Conservation (phyloP, 1,140 invertebrate species). For the Drosophila quadrilineata region DNA sequence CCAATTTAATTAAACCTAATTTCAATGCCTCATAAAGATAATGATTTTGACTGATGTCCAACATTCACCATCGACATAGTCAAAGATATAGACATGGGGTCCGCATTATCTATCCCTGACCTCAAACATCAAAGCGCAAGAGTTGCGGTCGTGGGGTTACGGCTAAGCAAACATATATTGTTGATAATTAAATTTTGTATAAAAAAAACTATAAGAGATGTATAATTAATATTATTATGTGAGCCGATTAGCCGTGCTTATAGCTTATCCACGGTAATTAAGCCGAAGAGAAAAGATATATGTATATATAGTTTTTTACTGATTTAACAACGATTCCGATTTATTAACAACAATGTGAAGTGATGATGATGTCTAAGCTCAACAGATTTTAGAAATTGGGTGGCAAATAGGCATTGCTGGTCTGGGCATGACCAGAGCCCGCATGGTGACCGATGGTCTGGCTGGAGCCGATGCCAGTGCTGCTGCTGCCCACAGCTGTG, state of each 20-base stretch:
- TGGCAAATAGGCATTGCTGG: slow-evolving; percentile 74
- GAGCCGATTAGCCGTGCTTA: background rate
- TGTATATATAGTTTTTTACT: too few species aligned
- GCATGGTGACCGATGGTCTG: slow-evolving; percentile 18
- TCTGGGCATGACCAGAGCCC: slow-evolving; percentile 28
- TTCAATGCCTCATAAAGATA: slow-evolving; percentile 1
- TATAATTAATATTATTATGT: slow-evolving; percentile 16
- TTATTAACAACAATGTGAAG: slow-evolving; percentile 68
- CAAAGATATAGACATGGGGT: too few species aligned
- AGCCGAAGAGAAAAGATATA: slow-evolving; percentile 2
- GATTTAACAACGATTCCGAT: slow-evolving; percentile 56
- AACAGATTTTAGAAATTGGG: slow-evolving; percentile 74
- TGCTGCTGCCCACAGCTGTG: slow-evolving; percentile 19
- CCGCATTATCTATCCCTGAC: slow-evolving; percentile 34
- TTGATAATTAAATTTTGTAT: slow-evolving; percentile 28
- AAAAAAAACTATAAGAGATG: slow-evolving; percentile 5
- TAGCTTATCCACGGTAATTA: background rate
- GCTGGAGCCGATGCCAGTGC: slow-evolving; percentile 30
- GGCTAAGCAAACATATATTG: slow-evolving; percentile 24
- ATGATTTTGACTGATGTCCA: background rate
- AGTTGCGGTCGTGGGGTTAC: background rate
- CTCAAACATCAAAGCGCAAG: slow-evolving; percentile 17
- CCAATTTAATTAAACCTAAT: too few species aligned
- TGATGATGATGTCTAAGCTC: slow-evolving; percentile 22
- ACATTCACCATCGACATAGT: slow-evolving; percentile 22